Percentiles rank a stretch among this genome's conserved stretches.
Conservation (phyloP, 2,888 invertebrate genomes). For the Tenthredo livida region DNA sequence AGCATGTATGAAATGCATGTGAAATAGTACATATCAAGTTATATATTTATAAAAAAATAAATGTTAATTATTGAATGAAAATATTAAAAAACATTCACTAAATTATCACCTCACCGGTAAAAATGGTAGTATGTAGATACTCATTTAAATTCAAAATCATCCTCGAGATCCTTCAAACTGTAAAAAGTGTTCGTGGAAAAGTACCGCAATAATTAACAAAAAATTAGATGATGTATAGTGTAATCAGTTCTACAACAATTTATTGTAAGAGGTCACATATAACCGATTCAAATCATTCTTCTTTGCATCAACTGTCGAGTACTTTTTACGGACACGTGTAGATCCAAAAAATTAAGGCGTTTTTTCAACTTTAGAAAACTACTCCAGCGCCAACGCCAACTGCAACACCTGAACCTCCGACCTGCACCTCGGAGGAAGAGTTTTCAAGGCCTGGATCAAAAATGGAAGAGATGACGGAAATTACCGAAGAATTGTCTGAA, state of each 20-base stretch:
- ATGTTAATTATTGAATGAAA: neutral
- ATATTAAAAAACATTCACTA: neutral
- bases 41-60: neutral
- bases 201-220: neutral
- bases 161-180: constrained; percentile 59
- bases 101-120: constrained; percentile 60
- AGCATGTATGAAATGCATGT: constrained; percentile 22
- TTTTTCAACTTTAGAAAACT: constrained; percentile 60
- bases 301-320: neutral
- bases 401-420: constrained; percentile 67
- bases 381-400: constrained; percentile 68
- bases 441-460: constrained; percentile 61
- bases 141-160: constrained; percentile 62
- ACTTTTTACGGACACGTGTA: constrained; percentile 27
- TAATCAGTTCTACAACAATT: neutral
- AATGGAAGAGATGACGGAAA: constrained; percentile 67
- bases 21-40: constrained; percentile 2
- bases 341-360: constrained; percentile 9
- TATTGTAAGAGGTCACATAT: neutral
- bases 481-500: constrained; percentile 60
- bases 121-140: constrained; percentile 61
- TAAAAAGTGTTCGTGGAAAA: constrained; percentile 27
- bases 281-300: neutral
- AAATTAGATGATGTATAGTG: neutral
- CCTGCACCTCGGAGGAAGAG: constrained; percentile 32